Percentiles rank a stretch among this genome's conserved stretches.
Evolutionary conservation across 35 echinoderm and acorn worm species (phyloP).

Genomic region (Ptychodera flava): DNA sequence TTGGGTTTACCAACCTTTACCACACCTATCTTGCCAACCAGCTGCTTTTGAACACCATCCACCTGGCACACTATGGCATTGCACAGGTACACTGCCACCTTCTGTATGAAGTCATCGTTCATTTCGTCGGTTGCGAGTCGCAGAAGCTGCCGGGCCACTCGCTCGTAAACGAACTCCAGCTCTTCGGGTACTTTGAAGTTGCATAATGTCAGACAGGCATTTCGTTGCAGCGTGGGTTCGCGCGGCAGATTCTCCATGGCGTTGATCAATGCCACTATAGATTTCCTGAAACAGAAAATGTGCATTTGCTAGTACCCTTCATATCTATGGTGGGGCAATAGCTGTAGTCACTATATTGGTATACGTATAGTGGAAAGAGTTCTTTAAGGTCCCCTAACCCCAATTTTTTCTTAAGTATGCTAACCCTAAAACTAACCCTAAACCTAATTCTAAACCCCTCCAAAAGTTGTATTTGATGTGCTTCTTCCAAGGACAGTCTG

Average conservation of each 20-base stretch:
- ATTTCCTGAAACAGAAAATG: slow-evolving; percentile 23
- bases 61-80: slow-evolving; percentile 97
- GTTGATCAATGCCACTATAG: slow-evolving; percentile 60
- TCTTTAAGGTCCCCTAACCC: too few species aligned
- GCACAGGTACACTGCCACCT: slow-evolving; percentile 93
- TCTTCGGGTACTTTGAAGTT: slow-evolving; percentile 85
- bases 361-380: too few species aligned
- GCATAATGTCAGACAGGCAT: slow-evolving; percentile 79
- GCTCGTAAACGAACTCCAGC: slow-evolving; percentile 74
- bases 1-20: slow-evolving; percentile 42
- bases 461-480: too few species aligned
- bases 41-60: slow-evolving; percentile 77
- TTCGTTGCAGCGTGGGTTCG: slow-evolving; percentile 66
- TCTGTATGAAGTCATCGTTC: slow-evolving; percentile 57
- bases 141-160: slow-evolving; percentile 62
- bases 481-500: too few species aligned
- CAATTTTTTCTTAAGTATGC: too few species aligned
- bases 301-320: too few species aligned
- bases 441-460: too few species aligned
- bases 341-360: too few species aligned
- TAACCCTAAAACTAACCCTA: too few species aligned
- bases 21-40: slow-evolving; percentile 68
- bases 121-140: slow-evolving; percentile 55
- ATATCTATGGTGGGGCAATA: too few species aligned
- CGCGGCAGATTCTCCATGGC: slow-evolving; percentile 60